These are phyloP conservation scores for Brachionus rubens DNA, from an alignment of 1,140 invertebrate species.

Conservation along the genomic window DNA sequence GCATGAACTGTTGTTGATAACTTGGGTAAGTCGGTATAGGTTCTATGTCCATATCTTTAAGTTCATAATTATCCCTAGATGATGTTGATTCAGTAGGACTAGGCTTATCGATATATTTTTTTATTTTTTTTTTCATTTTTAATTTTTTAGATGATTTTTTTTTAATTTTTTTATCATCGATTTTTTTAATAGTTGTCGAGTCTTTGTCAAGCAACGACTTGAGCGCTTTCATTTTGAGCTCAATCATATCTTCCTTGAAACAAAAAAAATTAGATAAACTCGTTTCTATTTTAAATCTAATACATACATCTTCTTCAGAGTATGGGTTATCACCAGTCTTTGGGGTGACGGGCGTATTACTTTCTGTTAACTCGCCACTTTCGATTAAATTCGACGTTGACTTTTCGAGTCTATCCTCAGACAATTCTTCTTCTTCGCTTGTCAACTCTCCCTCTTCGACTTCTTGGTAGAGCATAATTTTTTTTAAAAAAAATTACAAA, in stretches of 20 bases:
- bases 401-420: background rate
- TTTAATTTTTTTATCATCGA: constrained; percentile 2
- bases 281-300: background rate
- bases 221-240: constrained; percentile 38
- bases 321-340: background rate
- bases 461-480: background rate
- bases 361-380: background rate
- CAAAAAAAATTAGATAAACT: background rate
- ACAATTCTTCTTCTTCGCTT: background rate
- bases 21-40: background rate
- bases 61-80: constrained; percentile 14
- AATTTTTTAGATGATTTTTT: constrained; percentile 2
- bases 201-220: constrained; percentile 1
- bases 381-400: background rate
- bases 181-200: background rate
- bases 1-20: background rate
- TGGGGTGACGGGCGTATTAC: background rate
- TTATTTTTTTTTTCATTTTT: background rate
- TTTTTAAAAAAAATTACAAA: background rate
- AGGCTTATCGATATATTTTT: background rate
- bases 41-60: constrained; percentile 28
- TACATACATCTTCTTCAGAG: constrained; percentile 13
- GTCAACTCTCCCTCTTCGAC: constrained; percentile 18
- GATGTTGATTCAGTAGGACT: background rate
- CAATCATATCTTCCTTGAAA: constrained; percentile 19